A percentile compares a stretch with the other conserved stretches of the same genome.
phyloP scores from a whole-genome alignment of 2,113 vertebrate genomes.

The Hippocampus guttulatus region DNA sequence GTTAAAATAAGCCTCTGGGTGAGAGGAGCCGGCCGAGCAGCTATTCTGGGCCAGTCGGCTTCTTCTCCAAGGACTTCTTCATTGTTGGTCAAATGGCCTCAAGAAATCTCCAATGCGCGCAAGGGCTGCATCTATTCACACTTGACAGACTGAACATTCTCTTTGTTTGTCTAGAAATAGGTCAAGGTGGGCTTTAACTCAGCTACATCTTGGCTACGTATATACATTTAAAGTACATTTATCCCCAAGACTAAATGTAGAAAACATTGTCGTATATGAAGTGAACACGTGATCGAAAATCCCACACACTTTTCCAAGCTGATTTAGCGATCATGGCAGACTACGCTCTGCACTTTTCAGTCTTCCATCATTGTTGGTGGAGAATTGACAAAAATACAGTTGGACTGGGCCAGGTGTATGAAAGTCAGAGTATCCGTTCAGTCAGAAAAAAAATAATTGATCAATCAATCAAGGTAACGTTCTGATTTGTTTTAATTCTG shows the following conservation, averaged over 20 bases:
- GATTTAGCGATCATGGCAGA: not conserved
- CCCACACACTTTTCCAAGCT: not conserved
- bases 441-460: too few species aligned
- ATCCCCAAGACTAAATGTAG: not conserved
- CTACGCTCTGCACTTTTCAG: too few species aligned
- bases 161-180: conserved; percentile 16
- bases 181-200: conserved; percentile 8
- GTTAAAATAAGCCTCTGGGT: not conserved
- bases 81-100: conserved; percentile 9
- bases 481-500: too few species aligned
- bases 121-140: conserved; percentile 24
- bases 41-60: conserved; percentile 40
- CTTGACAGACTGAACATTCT: conserved; percentile 30
- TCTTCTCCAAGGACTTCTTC: conserved; percentile 40
- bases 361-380: too few species aligned
- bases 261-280: not conserved
- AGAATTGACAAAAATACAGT: not conserved
- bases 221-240: not conserved
- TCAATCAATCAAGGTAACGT: too few species aligned
- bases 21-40: conserved; percentile 13
- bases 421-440: not conserved
- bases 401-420: not conserved
- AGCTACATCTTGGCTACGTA: conserved; percentile 1
- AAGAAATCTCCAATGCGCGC: conserved; percentile 23
- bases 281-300: not conserved